Percentiles rank a stretch among this genome's conserved stretches.
Evolutionary conservation across 2,797 vertebrate species (phyloP).

Genomic region (Arrhamphus sclerolepis): DNA sequence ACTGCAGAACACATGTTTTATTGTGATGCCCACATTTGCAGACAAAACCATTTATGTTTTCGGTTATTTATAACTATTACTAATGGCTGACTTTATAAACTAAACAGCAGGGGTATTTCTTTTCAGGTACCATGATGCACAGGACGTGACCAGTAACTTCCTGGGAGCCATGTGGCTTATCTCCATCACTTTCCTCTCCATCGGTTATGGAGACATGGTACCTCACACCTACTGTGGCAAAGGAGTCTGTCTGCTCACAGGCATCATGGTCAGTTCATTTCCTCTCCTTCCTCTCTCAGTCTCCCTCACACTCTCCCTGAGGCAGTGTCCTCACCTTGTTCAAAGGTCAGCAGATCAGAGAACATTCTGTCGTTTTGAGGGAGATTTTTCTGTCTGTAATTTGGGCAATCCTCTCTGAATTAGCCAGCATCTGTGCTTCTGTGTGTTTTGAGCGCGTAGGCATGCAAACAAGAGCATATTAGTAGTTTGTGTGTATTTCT

Average conservation of each 20-base stretch:
- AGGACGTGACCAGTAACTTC: conserved; percentile 98
- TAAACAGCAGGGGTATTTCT: background rate
- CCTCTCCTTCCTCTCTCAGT: conserved; percentile 8
- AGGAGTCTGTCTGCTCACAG: conserved; percentile 95
- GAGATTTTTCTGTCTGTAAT: conserved; percentile 62
- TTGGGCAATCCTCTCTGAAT: conserved; percentile 67
- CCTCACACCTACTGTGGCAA: conserved; percentile 98
- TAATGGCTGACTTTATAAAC: conserved; percentile 15
- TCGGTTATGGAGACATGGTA: conserved; percentile 98
- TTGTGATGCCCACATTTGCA: conserved; percentile 33
- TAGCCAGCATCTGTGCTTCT: conserved; percentile 64
- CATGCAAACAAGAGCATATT: conserved; percentile 57
- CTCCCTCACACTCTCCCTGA: conserved; percentile 10
- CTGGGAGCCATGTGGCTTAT: conserved; percentile 99
- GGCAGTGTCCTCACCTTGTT: conserved; percentile 43
- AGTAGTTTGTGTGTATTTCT: conserved; percentile 21
- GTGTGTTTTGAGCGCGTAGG: conserved; percentile 61
- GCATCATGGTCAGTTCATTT: conserved; percentile 92
- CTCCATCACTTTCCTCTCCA: conserved; percentile 98
- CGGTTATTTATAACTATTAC: conserved; percentile 6
- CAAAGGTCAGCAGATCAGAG: conserved; percentile 71
- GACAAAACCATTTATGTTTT: conserved; percentile 29
- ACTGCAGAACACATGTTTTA: conserved; percentile 21
- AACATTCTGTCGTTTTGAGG: conserved; percentile 51
- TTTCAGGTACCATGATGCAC: conserved; percentile 93